Conservation (phyloP, 2,113 vertebrate species). For the Bubalus kerabau region DNA sequence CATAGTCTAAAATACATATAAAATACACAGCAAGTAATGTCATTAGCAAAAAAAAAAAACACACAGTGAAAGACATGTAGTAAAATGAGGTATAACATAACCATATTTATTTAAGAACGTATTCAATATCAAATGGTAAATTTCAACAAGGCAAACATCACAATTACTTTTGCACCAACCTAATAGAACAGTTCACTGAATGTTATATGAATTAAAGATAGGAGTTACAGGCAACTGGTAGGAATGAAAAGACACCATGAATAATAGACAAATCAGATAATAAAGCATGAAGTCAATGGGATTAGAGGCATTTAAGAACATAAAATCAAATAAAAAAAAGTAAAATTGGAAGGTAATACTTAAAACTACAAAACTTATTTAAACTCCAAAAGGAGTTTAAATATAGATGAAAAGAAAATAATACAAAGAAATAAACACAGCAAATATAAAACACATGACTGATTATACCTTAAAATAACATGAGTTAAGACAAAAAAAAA, state of each 20-base stretch:
- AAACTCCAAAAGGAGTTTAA: background rate
- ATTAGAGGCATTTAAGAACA: background rate
- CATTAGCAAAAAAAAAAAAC: background rate
- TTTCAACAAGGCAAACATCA: background rate
- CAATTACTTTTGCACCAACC: background rate
- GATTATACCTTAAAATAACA: background rate
- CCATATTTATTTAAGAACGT: background rate
- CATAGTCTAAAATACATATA: background rate
- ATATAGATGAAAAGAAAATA: background rate
- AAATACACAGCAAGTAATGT: background rate
- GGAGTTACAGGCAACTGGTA: background rate
- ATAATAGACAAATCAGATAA: background rate
- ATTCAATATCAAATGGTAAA: background rate
- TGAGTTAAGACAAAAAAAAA: background rate
- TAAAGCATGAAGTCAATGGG: background rate
- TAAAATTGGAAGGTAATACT: background rate
- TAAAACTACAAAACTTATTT: background rate
- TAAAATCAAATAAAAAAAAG: background rate
- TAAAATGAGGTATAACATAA: background rate
- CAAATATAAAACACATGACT: background rate
- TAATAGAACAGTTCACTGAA: background rate
- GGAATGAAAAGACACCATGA: background rate
- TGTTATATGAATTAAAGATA: background rate
- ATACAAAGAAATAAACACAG: background rate
- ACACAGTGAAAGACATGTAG: background rate